phyloP scores from a whole-genome alignment of 2,113 vertebrate species.

The Podilymbus podiceps region DNA sequence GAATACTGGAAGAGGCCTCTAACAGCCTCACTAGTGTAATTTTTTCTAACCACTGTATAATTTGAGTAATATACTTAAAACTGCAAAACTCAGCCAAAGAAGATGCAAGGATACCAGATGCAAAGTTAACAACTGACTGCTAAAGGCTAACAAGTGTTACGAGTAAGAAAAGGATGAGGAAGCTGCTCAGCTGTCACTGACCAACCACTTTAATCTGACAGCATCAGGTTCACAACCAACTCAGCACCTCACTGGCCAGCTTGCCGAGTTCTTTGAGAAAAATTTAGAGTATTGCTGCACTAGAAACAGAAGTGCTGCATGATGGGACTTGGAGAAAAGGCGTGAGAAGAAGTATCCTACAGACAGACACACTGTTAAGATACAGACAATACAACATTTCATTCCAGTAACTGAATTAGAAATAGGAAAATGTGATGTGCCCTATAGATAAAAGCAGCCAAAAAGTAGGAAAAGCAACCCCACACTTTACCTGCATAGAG shows the following conservation, averaged over 20 bases:
- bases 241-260: neutral
- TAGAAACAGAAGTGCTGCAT: neutral
- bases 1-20: neutral
- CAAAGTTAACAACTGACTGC: slow-evolving; percentile 5
- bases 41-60: neutral
- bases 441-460: slow-evolving; percentile 53
- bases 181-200: neutral
- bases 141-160: neutral
- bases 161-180: neutral
- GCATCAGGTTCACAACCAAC: neutral
- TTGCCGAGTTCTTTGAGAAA: neutral
- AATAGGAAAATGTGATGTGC: slow-evolving; percentile 28
- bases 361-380: slow-evolving; percentile 27
- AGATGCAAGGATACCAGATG: neutral
- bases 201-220: neutral
- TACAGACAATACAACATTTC: neutral
- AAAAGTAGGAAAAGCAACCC: slow-evolving; percentile 61
- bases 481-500: slow-evolving; percentile 67
- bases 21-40: neutral
- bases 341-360: neutral
- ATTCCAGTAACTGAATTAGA: slow-evolving; percentile 15
- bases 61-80: neutral
- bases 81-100: neutral
- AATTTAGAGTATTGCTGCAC: neutral
- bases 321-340: neutral